A percentile compares a stretch with the other conserved stretches of the same genome.
These are phyloP conservation scores for Pseudolaguvia tuberculata DNA, from an alignment of 2,113 vertebrate genomes.

Conservation along the genomic window DNA sequence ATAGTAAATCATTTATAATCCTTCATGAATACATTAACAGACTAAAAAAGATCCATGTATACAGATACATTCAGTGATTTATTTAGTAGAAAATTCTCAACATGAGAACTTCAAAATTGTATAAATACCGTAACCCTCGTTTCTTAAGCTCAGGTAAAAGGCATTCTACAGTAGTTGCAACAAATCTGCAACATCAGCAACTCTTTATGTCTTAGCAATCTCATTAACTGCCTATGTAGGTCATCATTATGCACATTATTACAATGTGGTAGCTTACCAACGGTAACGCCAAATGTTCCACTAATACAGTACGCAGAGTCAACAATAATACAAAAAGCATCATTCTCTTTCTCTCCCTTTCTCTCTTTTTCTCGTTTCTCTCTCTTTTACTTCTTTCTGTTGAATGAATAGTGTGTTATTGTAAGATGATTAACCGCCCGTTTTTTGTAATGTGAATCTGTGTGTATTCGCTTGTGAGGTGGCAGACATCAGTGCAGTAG, in stretches of 20 bases:
- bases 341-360: not conserved
- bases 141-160: constrained; percentile 4
- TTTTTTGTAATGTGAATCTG: constrained; percentile 21
- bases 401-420: constrained; percentile 18
- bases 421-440: constrained; percentile 4
- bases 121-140: not conserved
- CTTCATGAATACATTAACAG: no score
- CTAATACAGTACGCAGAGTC: constrained; percentile 10
- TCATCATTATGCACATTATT: constrained; percentile 8
- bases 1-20: no score
- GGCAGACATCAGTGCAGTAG: constrained; percentile 28
- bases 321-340: constrained; percentile 2
- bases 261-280: not conserved
- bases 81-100: not conserved
- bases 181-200: constrained; percentile 12
- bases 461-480: not conserved
- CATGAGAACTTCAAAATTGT: not conserved
- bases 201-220: constrained; percentile 4
- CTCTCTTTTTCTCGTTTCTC: not conserved
- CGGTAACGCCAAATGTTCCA: not conserved
- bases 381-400: not conserved
- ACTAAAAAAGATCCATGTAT: not conserved
- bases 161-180: not conserved
- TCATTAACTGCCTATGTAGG: constrained; percentile 38
- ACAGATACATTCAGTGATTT: not conserved